Percentiles rank a stretch among this genome's conserved stretches.
Conservation (phyloP, 2,113 vertebrate genomes). For the Lota lota region DNA sequence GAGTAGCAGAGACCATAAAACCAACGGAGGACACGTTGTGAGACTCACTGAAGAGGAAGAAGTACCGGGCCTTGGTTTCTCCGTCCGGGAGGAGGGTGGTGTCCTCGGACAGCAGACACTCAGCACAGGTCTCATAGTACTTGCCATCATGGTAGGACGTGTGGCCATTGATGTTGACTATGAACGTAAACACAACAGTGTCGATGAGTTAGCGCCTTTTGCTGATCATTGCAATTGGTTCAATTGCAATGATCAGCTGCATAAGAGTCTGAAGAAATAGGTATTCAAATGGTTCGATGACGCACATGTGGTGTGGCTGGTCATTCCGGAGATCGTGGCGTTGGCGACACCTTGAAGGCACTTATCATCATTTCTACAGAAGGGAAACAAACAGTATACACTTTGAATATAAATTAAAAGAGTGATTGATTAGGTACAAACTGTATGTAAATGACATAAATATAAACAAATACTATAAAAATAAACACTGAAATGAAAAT, state of each 20-base stretch:
- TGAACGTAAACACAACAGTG: constrained; percentile 1
- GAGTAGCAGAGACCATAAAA: background rate
- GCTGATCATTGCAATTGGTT: background rate
- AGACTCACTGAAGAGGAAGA: constrained; percentile 63
- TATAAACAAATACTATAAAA: too few relatives aligned
- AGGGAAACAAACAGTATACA: background rate
- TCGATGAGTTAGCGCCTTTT: too few relatives aligned
- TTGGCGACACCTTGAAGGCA: constrained; percentile 66
- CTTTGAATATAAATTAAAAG: too few relatives aligned
- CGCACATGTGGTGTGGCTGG: constrained; percentile 59
- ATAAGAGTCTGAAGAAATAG: background rate
- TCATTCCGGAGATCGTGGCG: constrained; percentile 57
- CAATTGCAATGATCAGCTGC: background rate
- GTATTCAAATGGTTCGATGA: background rate
- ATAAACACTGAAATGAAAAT: too few relatives aligned
- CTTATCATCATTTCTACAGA: constrained; percentile 36
- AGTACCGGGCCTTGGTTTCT: constrained; percentile 60
- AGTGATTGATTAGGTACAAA: too few relatives aligned
- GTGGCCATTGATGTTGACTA: constrained; percentile 65
- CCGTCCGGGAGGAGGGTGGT: constrained; percentile 61
- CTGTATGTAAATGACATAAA: too few relatives aligned
- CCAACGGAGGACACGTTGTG: background rate
- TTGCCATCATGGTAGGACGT: constrained; percentile 70
- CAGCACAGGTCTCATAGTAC: constrained; percentile 62
- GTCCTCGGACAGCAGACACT: constrained; percentile 68